Evolutionary conservation across 2,797 vertebrate species (phyloP), one percentile per base, ranked within the genome.

Genomic region (Poeciliopsis infans): DNA sequence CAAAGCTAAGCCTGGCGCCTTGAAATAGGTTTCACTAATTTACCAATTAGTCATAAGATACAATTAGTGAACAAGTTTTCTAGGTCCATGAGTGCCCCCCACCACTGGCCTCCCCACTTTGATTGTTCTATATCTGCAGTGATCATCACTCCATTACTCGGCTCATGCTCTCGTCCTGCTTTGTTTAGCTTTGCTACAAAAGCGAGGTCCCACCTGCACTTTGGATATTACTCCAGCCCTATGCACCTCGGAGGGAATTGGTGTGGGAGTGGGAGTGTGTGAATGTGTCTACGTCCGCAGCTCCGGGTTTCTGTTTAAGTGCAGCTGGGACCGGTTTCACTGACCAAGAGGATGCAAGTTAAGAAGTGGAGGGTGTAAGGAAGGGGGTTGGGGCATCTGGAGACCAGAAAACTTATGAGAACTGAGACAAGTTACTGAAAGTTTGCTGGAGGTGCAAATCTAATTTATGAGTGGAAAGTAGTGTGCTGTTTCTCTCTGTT

Each of bases 11-110:
- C 88, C 89, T 86, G 89, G 92, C 86, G 91, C 89, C 92, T 94
- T 93, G 92, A 95, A 95, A 96, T 94, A 95, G 94, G 92, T 95
- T 96, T 94, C 90, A 88, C 95, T 96, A 96, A 96, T 96, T 95
- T 93, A 95, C 95, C 95, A 96, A 96, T 96, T 96, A 96, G 95
- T 96, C 96, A 96, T 94, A 91, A 94, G 92, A 94, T 95, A 95
- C 95, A 96, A 96, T 96, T 96, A 96, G 95, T 91, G 93, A 73
- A 90, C 91, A 90, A 90, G 93, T 91, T 94, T 89, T 92, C 91
- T 47, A 89, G 91, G 92, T 93, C 93, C 90, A 92, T 83, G 93
- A 91, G 83, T 86, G 89, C 91, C 91, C 68, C 88, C 85, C 81
- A 91, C 93, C 91, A 86, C 83, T 80, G 91, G 89, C 88, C 89